Percentiles rank a stretch among this genome's conserved stretches.
These are phyloP conservation scores for Brachionus paranguensis DNA, from an alignment of 1,140 invertebrate genomes.

Conservation along the genomic window DNA sequence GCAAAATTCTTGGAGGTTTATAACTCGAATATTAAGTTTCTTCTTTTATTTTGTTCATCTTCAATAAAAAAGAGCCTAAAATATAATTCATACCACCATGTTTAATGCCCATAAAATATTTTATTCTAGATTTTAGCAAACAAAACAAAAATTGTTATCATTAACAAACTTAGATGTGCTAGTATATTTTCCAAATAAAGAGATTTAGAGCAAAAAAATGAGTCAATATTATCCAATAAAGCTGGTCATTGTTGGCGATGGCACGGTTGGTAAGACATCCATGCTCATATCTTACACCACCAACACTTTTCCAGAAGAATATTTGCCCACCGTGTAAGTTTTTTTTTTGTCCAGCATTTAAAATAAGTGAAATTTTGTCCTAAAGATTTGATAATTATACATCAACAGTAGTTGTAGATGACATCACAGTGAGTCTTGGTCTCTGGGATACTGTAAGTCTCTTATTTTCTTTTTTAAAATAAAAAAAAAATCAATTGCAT, in stretches of 20 bases:
- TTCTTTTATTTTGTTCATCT: background rate
- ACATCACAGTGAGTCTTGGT: slow-evolving; percentile 86
- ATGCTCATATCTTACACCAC: slow-evolving; percentile 75
- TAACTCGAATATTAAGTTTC: background rate
- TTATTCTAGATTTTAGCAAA: background rate
- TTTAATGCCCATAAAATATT: background rate
- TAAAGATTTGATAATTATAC: slow-evolving; percentile 91
- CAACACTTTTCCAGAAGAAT: slow-evolving; percentile 67
- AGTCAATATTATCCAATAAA: slow-evolving; percentile 59
- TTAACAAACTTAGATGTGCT: background rate
- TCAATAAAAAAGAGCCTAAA: background rate
- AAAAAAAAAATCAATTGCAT: too few relatives aligned
- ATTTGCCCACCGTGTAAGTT: slow-evolving; percentile 40
- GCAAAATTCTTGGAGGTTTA: background rate
- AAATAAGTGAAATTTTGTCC: background rate
- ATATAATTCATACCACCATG: background rate
- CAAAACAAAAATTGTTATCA: background rate
- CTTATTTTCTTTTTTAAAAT: too few relatives aligned
- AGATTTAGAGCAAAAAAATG: background rate
- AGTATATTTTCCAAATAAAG: background rate
- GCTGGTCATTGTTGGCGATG: slow-evolving; percentile 78
- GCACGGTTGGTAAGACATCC: slow-evolving; percentile 84
- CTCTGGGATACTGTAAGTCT: slow-evolving; percentile 49
- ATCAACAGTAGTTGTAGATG: slow-evolving; percentile 99
- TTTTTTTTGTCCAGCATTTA: too few relatives aligned